These are phyloP conservation scores for Cantharis rustica DNA, from an alignment of 2,888 invertebrate genomes.

Conservation along the genomic window DNA sequence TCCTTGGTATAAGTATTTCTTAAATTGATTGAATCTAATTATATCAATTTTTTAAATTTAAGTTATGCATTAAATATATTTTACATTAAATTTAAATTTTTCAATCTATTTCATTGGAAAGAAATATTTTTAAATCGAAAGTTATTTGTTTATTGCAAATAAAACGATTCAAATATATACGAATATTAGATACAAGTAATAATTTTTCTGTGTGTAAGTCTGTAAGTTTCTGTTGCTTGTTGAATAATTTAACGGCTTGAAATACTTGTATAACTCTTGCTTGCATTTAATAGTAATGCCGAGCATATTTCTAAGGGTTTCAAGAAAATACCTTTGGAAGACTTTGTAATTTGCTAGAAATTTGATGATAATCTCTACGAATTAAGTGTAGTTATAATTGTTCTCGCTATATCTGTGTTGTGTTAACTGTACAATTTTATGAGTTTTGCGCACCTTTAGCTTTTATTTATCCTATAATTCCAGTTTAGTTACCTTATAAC, in stretches of 20 bases:
- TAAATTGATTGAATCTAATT: no score
- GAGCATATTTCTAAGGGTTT: conserved; percentile 26
- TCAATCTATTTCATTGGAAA: no score
- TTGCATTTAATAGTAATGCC: conserved; percentile 28
- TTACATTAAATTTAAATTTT: no score
- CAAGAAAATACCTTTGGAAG: conserved; percentile 20
- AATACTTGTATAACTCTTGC: conserved; percentile 31
- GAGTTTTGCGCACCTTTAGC: not conserved
- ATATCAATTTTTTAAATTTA: no score
- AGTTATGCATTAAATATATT: no score
- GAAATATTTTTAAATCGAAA: no score
- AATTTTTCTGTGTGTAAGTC: no score
- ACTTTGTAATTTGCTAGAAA: conserved; percentile 17
- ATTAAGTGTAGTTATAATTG: not conserved
- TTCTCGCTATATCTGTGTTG: not conserved
- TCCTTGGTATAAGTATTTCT: no score
- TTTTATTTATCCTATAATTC: not conserved
- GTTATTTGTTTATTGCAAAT: no score
- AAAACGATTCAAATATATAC: no score
- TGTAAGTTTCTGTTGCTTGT: conserved; percentile 24
- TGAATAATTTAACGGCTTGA: conserved; percentile 28
- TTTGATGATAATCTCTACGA: conserved; percentile 20
- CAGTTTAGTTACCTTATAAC: not conserved
- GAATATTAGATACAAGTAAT: no score
- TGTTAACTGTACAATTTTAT: not conserved